Evolutionary conservation across 2,888 invertebrate species (phyloP).

Genomic region (Prenolepis imparis): DNA sequence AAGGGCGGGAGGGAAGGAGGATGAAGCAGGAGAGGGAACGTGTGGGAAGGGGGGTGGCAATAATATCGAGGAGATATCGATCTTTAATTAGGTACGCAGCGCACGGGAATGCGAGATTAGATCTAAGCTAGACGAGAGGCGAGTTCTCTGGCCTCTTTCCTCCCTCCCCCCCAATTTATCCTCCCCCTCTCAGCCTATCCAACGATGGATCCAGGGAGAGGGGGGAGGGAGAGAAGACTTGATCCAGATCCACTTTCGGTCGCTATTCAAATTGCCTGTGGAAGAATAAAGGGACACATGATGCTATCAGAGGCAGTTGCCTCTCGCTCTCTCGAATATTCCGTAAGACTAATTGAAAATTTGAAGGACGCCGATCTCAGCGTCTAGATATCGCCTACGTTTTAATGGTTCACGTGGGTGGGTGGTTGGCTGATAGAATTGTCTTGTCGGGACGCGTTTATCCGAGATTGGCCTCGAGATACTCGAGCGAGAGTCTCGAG

Average conservation of each 20-base stretch:
- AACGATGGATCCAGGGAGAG: slow-evolving; percentile 7
- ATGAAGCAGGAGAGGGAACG: slow-evolving; percentile 6
- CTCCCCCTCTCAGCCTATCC: slow-evolving; percentile 9
- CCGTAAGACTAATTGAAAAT: slow-evolving; percentile 51
- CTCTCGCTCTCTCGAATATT: slow-evolving; percentile 20
- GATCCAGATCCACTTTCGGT: slow-evolving; percentile 75
- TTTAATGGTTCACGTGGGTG: slow-evolving; percentile 46
- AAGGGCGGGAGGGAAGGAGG: slow-evolving; percentile 26
- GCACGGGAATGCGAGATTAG: slow-evolving; percentile 85
- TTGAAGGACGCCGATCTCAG: slow-evolving; percentile 35
- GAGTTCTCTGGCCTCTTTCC: slow-evolving; percentile 75
- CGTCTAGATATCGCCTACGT: slow-evolving; percentile 20
- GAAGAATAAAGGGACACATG: slow-evolving; percentile 45
- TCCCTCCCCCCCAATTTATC: slow-evolving; percentile 52
- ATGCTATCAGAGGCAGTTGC: slow-evolving; percentile 10
- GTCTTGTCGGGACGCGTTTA: slow-evolving; percentile 40
- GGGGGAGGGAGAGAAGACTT: slow-evolving; percentile 52
- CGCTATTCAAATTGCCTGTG: slow-evolving; percentile 45
- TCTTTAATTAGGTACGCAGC: slow-evolving; percentile 87
- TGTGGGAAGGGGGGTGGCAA: slow-evolving; percentile 75
- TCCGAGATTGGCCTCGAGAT: slow-evolving; percentile 45
- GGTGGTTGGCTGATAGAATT: slow-evolving; percentile 48
- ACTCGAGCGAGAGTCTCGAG: neutral
- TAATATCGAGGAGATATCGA: slow-evolving; percentile 86
- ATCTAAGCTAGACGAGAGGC: slow-evolving; percentile 82